Evolutionary conservation across 2,113 vertebrate species (phyloP), one percentile per base, ranked within the genome.

Genomic region (Sylvietta virens): DNA sequence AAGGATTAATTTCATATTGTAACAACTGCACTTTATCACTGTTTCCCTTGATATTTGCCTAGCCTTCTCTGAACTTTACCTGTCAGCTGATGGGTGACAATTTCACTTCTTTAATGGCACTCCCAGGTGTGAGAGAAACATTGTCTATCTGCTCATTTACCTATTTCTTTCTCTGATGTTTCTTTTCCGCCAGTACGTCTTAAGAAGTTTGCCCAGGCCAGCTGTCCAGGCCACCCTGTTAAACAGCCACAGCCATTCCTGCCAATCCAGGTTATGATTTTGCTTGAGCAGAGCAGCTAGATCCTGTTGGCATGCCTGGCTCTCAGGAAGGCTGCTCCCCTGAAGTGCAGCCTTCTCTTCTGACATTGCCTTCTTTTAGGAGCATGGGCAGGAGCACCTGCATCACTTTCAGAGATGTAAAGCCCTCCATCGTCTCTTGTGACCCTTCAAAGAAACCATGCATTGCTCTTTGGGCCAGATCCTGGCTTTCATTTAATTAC

Each of bases 321-420:
- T 1, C 39, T 60, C 67, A 57, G 64, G 24, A 92, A 90, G 35
- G 35, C 71, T 74, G 30, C 21, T 74, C 14, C 6, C 26, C 35
- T 71, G 35, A 50, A 35, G 19, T 14, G 26, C 58, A 61, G n/a
- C 67, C 79, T 85, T 67, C 48, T 74, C 28, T 65, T 85, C 50
- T 60, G 26, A 31, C 6, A 1, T 39, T 54, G n/a, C 22, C 24
- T 72, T 42, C 33, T 50, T 90, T 74, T 26, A 73, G 79, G 65
- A 61, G n/a, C 4, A 0, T 27, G 40, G 39, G 33, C 2, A 15
- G n/a, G 37, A n/a, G 20, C 0, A 0, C 11, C 57, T 2, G 2
- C 74, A 33, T 65, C 7, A 1, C 15, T 48, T 85, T 57, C 23
- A 78, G 42, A 51, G 42, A 17, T 5, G 8, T 8, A n/a, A 39